Evolutionary conservation across 2,888 invertebrate genomes (phyloP).

Genomic region (Tenodera sinensis): DNA sequence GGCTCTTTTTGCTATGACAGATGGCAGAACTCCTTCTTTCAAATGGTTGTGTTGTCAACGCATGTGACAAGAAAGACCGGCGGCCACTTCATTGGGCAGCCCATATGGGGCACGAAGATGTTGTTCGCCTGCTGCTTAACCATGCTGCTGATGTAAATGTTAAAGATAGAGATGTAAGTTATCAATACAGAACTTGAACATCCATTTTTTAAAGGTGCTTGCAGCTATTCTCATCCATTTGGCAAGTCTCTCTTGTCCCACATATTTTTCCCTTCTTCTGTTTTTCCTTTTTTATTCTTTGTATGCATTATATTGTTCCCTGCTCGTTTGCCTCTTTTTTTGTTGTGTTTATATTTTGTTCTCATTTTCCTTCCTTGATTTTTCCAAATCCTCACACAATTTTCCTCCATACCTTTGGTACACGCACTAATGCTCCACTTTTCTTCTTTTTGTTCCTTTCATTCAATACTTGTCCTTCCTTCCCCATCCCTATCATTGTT

Average conservation of each 20-base stretch:
- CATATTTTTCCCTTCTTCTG: background rate
- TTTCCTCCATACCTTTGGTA: no score
- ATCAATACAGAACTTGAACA: background rate
- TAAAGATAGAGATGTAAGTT: slow-evolving; percentile 45
- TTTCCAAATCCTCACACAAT: no score
- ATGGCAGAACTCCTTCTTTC: slow-evolving; percentile 53
- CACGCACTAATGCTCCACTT: no score
- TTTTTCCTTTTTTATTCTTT: no score
- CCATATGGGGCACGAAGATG: slow-evolving; percentile 53
- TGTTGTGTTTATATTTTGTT: no score
- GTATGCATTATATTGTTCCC: background rate
- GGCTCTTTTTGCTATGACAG: slow-evolving; percentile 35
- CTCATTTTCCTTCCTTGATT: no score
- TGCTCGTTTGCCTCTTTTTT: no score
- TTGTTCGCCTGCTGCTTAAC: slow-evolving; percentile 46
- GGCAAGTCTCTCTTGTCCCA: background rate
- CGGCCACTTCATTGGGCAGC: slow-evolving; percentile 61
- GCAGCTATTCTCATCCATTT: background rate
- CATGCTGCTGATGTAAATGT: slow-evolving; percentile 50
- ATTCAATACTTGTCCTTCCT: no score
- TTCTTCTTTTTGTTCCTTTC: no score
- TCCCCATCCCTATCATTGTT: no score
- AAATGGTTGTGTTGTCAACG: slow-evolving; percentile 56
- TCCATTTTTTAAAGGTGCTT: background rate
- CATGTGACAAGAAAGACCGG: slow-evolving; percentile 59